Evolutionary conservation across 30 jellyfish, hydroid and myxozoan genomes (phyloP).

Genomic region (Cassiopea andromeda): DNA sequence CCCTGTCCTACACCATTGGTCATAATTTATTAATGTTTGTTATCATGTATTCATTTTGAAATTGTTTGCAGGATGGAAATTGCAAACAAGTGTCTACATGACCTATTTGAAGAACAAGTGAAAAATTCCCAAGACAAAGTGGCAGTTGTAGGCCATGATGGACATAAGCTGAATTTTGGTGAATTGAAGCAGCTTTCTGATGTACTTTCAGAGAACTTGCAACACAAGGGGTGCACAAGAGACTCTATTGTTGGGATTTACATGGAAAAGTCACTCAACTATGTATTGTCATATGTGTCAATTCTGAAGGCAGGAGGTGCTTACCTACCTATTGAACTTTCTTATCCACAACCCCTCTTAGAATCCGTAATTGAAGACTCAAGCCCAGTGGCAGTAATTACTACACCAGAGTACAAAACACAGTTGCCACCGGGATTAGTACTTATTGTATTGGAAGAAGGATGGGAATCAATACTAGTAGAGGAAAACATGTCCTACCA

Average conservation of each 20-base stretch:
- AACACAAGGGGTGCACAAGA: constrained; percentile 77
- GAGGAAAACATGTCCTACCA: constrained; percentile 32
- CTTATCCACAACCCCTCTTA: constrained; percentile 84
- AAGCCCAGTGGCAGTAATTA: constrained; percentile 73
- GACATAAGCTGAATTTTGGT: constrained; percentile 47
- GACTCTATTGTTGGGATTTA: constrained; percentile 89
- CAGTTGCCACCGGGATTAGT: constrained; percentile 46
- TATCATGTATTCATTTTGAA: too few relatives aligned
- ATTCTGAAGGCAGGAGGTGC: constrained; percentile 91
- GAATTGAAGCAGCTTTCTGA: constrained; percentile 65
- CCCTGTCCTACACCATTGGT: too few relatives aligned
- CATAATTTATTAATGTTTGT: too few relatives aligned
- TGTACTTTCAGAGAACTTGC: constrained; percentile 58
- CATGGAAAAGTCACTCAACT: constrained; percentile 82
- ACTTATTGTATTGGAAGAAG: constrained; percentile 63
- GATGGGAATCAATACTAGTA: constrained; percentile 67
- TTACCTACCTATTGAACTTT: constrained; percentile 81
- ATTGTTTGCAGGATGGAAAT: constrained; percentile 54
- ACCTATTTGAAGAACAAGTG: constrained; percentile 79
- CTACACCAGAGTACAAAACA: constrained; percentile 58
- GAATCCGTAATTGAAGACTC: constrained; percentile 89
- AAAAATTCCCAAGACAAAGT: constrained; percentile 58
- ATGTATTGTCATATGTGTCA: constrained; percentile 68
- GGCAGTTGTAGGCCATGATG: constrained; percentile 77
- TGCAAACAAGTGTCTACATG: constrained; percentile 56